Conservation (phyloP, 2,888 invertebrate genomes). For the Eumacrocentrus americanus region DNA sequence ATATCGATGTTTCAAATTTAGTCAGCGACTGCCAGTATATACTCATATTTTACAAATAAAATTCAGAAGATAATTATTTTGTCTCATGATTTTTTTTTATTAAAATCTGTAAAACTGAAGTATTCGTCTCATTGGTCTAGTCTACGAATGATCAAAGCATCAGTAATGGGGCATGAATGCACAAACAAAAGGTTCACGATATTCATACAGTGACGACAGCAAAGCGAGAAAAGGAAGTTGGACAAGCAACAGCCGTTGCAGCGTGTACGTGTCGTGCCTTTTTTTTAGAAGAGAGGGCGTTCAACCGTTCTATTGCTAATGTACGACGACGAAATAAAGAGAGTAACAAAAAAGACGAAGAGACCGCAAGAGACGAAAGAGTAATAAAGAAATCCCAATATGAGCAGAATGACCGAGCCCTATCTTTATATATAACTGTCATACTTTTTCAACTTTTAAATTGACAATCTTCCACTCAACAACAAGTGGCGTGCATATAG, state of each 20-base stretch:
- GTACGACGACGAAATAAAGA: conserved; percentile 10
- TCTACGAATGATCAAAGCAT: not conserved
- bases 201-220: not conserved
- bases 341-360: not conserved
- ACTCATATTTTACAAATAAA: too few species aligned
- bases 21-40: too few species aligned
- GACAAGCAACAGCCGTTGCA: not conserved
- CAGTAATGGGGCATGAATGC: conserved; percentile 5
- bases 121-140: conserved; percentile 3
- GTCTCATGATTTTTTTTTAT: too few species aligned
- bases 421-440: too few species aligned
- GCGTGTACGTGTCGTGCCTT: not conserved
- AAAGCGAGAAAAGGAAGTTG: not conserved
- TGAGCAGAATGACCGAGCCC: too few species aligned
- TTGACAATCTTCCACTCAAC: too few species aligned
- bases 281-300: conserved; percentile 39
- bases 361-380: conserved; percentile 2
- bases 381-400: too few species aligned
- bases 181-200: conserved; percentile 13
- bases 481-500: too few species aligned
- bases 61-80: too few species aligned
- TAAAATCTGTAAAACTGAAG: too few species aligned
- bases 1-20: too few species aligned
- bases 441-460: too few species aligned
- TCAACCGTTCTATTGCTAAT: conserved; percentile 54